Conservation (phyloP, 1,140 invertebrate species). For the Heliconius hewitsoni region DNA sequence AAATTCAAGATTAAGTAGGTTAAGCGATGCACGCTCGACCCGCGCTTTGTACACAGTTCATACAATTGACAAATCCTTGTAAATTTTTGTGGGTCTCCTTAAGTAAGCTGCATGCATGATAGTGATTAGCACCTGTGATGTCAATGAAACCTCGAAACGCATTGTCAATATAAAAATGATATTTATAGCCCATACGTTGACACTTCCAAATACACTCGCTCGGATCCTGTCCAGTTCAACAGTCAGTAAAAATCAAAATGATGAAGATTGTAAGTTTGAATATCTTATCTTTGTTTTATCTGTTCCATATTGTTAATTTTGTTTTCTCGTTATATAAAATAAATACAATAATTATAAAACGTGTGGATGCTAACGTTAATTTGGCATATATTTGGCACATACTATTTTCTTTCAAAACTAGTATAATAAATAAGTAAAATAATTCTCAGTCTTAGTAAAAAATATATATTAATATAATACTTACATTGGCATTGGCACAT, state of each 20-base stretch:
- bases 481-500: neutral
- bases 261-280: conserved; percentile 72
- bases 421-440: neutral
- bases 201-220: conserved; percentile 58
- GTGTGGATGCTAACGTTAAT: too few relatives aligned
- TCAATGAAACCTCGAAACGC: conserved; percentile 70
- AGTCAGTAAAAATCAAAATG: conserved; percentile 58
- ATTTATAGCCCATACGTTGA: conserved; percentile 66
- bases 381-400: too few relatives aligned
- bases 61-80: conserved; percentile 74
- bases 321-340: neutral
- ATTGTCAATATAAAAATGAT: conserved; percentile 69
- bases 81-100: conserved; percentile 69
- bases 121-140: conserved; percentile 75
- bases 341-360: too few relatives aligned
- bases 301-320: neutral
- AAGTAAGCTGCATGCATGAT: conserved; percentile 77
- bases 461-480: neutral
- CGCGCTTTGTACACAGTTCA: conserved; percentile 62
- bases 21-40: conserved; percentile 45
- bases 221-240: conserved; percentile 53
- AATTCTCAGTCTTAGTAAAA: neutral
- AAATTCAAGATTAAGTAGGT: conserved; percentile 30
- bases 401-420: too few relatives aligned
- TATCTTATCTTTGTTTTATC: neutral